Evolutionary conservation across 2,797 vertebrate species (phyloP), one percentile per base, ranked within the genome.

Genomic region (Acanthopagrus latus): DNA sequence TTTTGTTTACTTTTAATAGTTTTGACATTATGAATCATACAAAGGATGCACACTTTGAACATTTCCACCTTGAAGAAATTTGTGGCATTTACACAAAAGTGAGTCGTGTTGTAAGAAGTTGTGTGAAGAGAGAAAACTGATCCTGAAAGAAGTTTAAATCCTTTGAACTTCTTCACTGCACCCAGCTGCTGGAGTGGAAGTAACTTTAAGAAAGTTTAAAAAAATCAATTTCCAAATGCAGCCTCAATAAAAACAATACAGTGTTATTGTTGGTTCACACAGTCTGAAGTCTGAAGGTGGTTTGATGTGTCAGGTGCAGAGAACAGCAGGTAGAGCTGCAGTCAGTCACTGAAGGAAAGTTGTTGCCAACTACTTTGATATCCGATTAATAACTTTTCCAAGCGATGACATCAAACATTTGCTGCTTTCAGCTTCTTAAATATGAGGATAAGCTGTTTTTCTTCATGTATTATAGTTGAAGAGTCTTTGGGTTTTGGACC

Each of bases 91-190:
- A 47, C 18, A 14, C 18, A 38, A 4, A 1, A 54, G 72, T 47
- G 29, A 54, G 72, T 41, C 23, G 41, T 29, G 58, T 73, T 0
- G 1, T 16, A 48, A 43, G 46, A 21, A 58, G 64, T 33, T 60
- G 48, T 44, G 29, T 50, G 38, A 67, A 25, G 20, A 52, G 46
- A 21, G 13, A 71, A 70, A 64, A 33, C 21, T 58, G 58, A 44
- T 25, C 47, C 20, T 52, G 0, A 51, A 46, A 64, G 11, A 44
- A 38, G 7, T 9, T 43, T 6, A 38, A 3, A 59, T 70, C 41
- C 43, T 55, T 64, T 75, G 41, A 38, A 20, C 44, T 47, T 58
- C n/a, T 47, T 58, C 38, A 54, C 65, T 68, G 51, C 50, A 57
- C 56, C 56, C n/a, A 0, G 54, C 23, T 55, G 56, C 7, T 38